Base-by-base conservation (phyloP, 1,140 invertebrate species). In the Drosophila rufa region DNA sequence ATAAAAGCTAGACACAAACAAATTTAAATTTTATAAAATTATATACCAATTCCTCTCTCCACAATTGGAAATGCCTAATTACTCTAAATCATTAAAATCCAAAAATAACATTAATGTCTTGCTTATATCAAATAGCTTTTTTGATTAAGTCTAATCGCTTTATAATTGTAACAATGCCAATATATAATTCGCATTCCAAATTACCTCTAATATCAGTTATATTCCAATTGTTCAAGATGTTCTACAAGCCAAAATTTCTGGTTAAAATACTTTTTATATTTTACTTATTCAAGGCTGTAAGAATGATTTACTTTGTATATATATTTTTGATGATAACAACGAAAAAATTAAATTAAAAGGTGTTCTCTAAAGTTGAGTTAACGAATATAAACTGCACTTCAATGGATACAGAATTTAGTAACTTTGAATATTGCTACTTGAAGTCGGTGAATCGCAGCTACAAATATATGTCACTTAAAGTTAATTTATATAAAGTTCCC, bases 361-460 rank as follows among this genome's bases (percentile, higher is more conserved):
- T 9, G 14, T 22, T 4, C 15, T 1, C 53, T 3, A 56, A 25
- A 22, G 7, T 56, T 5, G 53, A 56, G 8, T 56, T 56, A 1
- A 56, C 19, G 25, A 56, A 56, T 4, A 22, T 56, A 8, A 56
- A 56, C 4, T 56, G 53, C 36, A 56, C 19, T 9, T 22, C 33
- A 6, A 9, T 15, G 33, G 36, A 56, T 3, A 3, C 8, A 11
- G 14, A 40, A 0, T 55, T 55, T 15, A 9, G 33, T 14, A 15
- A 40, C 7, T 38, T 55, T 55, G 51, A 55, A 40, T 55, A 55
- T 36, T 55, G 51, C 8, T 40, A 55, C 17, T 55, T 55, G 6
- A 55, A 55, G 17, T 55, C 51, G 12, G 51, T 55, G 17, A 55
- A 55, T 55, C 51, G 51, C 2, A 55, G 12, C 17, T 55, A 22